Evolutionary conservation across 1,140 invertebrate species (phyloP).

Genomic region (Phthorimaea operculella): DNA sequence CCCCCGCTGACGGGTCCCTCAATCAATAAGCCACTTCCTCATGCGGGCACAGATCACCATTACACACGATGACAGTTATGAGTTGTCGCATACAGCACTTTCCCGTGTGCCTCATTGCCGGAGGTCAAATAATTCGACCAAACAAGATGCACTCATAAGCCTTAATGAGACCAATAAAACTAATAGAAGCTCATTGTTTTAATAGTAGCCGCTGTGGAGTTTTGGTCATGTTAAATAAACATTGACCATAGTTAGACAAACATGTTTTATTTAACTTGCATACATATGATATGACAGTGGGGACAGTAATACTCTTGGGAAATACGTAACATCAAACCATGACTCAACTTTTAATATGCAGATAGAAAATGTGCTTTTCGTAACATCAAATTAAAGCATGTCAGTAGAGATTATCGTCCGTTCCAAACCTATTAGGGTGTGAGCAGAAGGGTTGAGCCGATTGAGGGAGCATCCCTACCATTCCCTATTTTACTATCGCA

Average conservation of each 20-base stretch:
- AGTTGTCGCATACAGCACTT: conserved; percentile 35
- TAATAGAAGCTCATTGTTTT: conserved; percentile 50
- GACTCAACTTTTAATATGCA: conserved; percentile 1
- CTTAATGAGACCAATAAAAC: conserved; percentile 56
- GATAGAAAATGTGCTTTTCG: not conserved
- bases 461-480: conserved; percentile 36
- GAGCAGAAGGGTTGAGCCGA: conserved; percentile 41
- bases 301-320: no score
- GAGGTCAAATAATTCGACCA: conserved; percentile 56
- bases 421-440: conserved; percentile 42
- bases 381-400: not conserved
- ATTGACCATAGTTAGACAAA: no score
- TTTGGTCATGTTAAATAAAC: conserved; percentile 9
- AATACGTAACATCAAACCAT: not conserved
- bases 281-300: no score
- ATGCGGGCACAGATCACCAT: conserved; percentile 55
- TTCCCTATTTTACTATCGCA: conserved; percentile 15
- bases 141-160: conserved; percentile 32
- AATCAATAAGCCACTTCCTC: conserved; percentile 59
- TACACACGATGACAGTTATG: conserved; percentile 54
- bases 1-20: conserved; percentile 40
- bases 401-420: conserved; percentile 20
- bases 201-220: conserved; percentile 17
- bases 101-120: conserved; percentile 47
- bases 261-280: no score